Base-by-base conservation (phyloP, 1,140 invertebrate species). In the Zaprionus ornatus region DNA sequence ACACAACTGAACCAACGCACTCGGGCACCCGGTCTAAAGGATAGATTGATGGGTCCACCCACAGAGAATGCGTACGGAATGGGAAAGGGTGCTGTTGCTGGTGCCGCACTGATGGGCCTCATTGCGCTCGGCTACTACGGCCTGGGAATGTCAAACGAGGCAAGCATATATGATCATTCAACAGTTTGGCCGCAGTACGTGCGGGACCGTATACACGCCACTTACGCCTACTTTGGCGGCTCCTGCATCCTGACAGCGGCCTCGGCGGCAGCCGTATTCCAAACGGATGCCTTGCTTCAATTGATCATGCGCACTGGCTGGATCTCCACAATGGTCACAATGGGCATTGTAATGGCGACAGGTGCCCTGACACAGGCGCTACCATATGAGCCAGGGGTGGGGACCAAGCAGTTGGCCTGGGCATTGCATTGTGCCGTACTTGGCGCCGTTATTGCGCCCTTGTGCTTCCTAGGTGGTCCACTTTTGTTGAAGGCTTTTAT, bases 101-200 rank as follows among this genome's bases (percentile, higher is more conserved):
- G 98, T 27, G 98, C 96, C 19, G 96, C 98, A 25, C 95, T 95
- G 9, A 87, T 99, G 64, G 98, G 98, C 21, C 87, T 99, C 29
- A 98, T 97, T 60, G 97, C 97, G 21, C 93, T 99, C 1, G 98
- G 98, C 91, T 99, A 96, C 93, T 99, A 99, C 94, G 99, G 99
- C 27, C 93, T 99, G 25, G 98, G 98, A 63, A 92, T 99, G 60
- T 96, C 96, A 7, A 95, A 95, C 59, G 94, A 96, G 91, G 93
- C 95, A 64, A 98, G 98, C 67, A 95, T 97, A 79, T 92, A 98
- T 65, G 98, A 99, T 92, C 95, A 96, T 84, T 95, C 97, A 65
- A 93, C 95, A 96, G 90, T 98, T 60, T 99, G 99, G 99, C 98
- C 99, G 7, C 93, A 98, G 81, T 97, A 98, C 94, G 98, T 99